A percentile compares a stretch with the other conserved stretches of the same genome.
These are phyloP conservation scores for Volucella zonaria DNA, from an alignment of 2,888 invertebrate genomes.

Conservation along the genomic window DNA sequence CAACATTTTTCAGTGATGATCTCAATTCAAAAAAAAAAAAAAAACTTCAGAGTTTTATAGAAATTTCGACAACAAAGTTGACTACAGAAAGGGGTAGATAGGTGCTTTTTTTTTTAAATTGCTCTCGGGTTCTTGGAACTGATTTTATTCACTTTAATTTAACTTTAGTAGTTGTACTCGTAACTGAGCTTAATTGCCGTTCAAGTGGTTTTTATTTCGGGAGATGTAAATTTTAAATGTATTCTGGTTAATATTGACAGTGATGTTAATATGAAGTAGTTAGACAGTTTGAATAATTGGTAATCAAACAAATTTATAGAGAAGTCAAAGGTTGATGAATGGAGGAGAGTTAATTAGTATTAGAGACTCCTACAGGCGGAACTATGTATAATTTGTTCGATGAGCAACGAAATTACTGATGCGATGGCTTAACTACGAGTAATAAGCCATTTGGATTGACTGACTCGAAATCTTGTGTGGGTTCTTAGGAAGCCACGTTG, in stretches of 20 bases:
- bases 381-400: too few species aligned
- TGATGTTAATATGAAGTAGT: neutral
- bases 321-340: too few species aligned
- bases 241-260: conserved; percentile 10
- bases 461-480: too few species aligned
- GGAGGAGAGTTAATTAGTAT: too few species aligned
- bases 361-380: too few species aligned
- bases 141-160: conserved; percentile 24
- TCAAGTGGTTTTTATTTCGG: conserved; percentile 21
- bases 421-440: too few species aligned
- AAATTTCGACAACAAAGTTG: conserved; percentile 24
- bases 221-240: conserved; percentile 21
- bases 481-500: too few species aligned
- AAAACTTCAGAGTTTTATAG: conserved; percentile 26
- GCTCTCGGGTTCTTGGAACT: conserved; percentile 51
- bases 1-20: conserved; percentile 25
- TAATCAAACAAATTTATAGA: conserved; percentile 6
- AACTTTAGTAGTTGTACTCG: conserved; percentile 6
- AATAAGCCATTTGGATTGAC: too few species aligned
- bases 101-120: neutral
- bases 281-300: neutral
- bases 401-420: too few species aligned
- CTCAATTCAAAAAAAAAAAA: conserved; percentile 17
- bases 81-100: neutral
- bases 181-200: conserved; percentile 51